These are phyloP conservation scores for Holacanthus passer DNA, from an alignment of 2,113 vertebrate species.

Conservation along the genomic window DNA sequence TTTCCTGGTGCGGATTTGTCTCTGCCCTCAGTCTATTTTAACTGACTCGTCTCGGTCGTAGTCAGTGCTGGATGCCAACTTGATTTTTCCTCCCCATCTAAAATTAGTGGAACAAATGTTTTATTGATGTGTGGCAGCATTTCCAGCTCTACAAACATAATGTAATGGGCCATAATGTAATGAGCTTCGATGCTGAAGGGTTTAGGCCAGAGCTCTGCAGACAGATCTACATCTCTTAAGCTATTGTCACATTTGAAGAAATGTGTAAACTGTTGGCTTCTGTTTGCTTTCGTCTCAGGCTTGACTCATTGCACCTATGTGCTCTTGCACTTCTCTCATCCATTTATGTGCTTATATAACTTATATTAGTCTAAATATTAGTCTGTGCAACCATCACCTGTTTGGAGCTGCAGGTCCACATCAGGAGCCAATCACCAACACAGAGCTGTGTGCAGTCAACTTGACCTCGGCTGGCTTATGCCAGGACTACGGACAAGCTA, in stretches of 20 bases:
- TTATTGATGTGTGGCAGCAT: conserved; percentile 18
- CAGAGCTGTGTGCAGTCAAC: not conserved
- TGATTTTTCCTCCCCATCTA: conserved; percentile 2
- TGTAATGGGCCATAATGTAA: conserved; percentile 40
- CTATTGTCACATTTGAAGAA: conserved; percentile 4
- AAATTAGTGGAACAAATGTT: conserved; percentile 21
- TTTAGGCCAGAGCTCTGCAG: conserved; percentile 2
- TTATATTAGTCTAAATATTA: too few species aligned
- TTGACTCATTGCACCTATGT: not conserved
- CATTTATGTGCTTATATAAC: not conserved
- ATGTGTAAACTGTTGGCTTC: not conserved
- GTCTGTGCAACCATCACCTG: not conserved
- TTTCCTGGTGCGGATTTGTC: not conserved
- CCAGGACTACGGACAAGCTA: not conserved
- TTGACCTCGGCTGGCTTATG: not conserved
- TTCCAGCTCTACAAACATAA: conserved; percentile 15
- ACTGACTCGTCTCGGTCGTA: conserved; percentile 1
- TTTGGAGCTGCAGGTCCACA: not conserved
- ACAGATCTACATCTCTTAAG: conserved; percentile 1
- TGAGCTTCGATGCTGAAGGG: conserved; percentile 21
- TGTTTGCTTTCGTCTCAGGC: not conserved
- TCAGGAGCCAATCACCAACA: not conserved
- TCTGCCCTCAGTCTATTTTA: not conserved
- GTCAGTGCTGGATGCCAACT: not conserved
- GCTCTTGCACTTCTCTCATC: not conserved